Conservation (phyloP, 2,888 invertebrate genomes). For the Tridacna gigas region DNA sequence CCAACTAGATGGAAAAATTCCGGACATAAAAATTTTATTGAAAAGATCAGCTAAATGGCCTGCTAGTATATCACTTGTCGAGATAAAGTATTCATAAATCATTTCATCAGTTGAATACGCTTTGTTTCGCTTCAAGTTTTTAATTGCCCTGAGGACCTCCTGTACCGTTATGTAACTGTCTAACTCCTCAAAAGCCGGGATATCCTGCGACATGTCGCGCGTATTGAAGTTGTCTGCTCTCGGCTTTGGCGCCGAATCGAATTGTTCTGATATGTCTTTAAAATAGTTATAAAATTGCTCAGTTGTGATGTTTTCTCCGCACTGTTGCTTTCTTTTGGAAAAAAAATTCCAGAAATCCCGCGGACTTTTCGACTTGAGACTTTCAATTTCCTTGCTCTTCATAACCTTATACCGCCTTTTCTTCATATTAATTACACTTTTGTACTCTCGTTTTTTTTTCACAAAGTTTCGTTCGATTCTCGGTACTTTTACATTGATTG, state of each 20-base stretch:
- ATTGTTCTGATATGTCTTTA: neutral
- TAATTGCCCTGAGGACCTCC: neutral
- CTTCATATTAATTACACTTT: neutral
- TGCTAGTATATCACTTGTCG: neutral
- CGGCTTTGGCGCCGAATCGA: neutral
- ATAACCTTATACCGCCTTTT: neutral
- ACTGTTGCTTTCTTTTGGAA: neutral
- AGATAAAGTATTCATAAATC: constrained; percentile 1
- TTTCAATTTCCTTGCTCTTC: constrained; percentile 2
- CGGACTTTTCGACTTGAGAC: neutral
- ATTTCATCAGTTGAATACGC: constrained; percentile 5
- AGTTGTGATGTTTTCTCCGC: neutral
- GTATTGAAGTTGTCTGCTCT: neutral
- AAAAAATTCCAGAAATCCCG: constrained; percentile 17
- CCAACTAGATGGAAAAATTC: constrained; percentile 29
- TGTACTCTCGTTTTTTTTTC: neutral
- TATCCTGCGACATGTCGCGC: neutral
- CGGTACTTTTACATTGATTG: neutral
- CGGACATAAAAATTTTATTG: constrained; percentile 31
- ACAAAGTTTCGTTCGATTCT: neutral
- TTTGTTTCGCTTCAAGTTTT: neutral
- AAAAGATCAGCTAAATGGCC: constrained; percentile 21
- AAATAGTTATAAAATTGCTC: constrained; percentile 11
- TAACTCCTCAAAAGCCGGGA: neutral
- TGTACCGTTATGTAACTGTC: neutral